Evolutionary conservation across 2,797 vertebrate species (phyloP).

Genomic region (Phyllotis vaccarum): DNA sequence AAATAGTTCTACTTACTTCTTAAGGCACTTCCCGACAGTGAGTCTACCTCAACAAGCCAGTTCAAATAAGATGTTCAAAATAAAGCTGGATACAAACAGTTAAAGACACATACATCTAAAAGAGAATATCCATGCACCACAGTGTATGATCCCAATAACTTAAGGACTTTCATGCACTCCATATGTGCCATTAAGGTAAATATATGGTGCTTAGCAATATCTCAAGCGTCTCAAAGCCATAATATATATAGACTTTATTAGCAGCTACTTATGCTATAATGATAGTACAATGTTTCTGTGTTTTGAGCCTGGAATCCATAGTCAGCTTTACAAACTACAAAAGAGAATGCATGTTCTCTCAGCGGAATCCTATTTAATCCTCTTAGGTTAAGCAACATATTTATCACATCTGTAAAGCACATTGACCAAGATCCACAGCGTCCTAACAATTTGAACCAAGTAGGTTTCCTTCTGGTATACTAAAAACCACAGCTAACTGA

Average conservation of each 20-base stretch:
- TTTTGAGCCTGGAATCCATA: not conserved
- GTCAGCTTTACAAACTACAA: not conserved
- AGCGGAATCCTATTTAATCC: not conserved
- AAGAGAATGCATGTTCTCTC: not conserved
- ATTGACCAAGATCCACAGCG: not conserved
- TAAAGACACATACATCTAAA: not conserved
- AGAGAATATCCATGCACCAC: not conserved
- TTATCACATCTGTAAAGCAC: not conserved
- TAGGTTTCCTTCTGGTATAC: not conserved
- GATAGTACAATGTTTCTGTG: not conserved
- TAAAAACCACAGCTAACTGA: not conserved
- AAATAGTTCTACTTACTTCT: not conserved
- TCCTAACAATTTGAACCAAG: not conserved
- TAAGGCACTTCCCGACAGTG: not conserved
- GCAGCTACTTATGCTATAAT: not conserved
- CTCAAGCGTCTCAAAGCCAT: not conserved
- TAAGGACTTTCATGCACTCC: not conserved
- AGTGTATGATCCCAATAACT: not conserved
- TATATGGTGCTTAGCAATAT: not conserved
- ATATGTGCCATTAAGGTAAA: not conserved
- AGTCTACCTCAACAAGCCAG: not conserved
- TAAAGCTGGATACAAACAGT: not conserved
- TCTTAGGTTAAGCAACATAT: not conserved
- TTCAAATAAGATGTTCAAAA: not conserved
- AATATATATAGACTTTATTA: not conserved